Evolutionary conservation across 2,888 invertebrate genomes (phyloP).

Genomic region (Arctia plantaginis): DNA sequence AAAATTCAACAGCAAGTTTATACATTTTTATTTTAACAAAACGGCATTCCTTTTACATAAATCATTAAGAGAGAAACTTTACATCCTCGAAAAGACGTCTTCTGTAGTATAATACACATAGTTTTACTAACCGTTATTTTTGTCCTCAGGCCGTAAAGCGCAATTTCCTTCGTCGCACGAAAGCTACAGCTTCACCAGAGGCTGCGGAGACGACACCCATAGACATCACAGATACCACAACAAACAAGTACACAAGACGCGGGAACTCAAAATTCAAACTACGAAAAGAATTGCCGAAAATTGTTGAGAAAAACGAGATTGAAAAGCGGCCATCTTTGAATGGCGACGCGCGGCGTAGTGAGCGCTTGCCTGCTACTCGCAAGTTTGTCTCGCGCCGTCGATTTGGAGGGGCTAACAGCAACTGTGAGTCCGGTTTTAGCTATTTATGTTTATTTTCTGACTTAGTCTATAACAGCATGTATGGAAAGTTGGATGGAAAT

Average conservation of each 20-base stretch:
- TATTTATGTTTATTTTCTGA: conserved; percentile 46
- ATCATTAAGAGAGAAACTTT: conserved; percentile 12
- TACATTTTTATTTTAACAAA: conserved; percentile 12
- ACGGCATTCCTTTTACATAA: conserved; percentile 46
- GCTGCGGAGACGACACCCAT: conserved; percentile 61
- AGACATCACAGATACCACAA: conserved; percentile 64
- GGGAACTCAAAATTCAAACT: conserved; percentile 60
- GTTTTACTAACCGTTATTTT: conserved; percentile 44
- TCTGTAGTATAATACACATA: conserved; percentile 19
- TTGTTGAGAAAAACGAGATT: conserved; percentile 55
- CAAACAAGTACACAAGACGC: conserved; percentile 66
- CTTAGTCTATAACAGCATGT: conserved; percentile 41
- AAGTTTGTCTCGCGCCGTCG: conserved; percentile 71
- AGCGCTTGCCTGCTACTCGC: conserved; percentile 68
- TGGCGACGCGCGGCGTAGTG: conserved; percentile 71
- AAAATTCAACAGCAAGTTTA: not conserved
- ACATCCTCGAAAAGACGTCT: not conserved
- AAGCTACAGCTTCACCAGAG: conserved; percentile 73
- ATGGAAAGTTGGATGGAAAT: conserved; percentile 51
- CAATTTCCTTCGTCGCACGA: conserved; percentile 78
- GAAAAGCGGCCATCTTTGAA: conserved; percentile 71
- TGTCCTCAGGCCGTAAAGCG: conserved; percentile 70
- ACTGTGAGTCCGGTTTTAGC: conserved; percentile 76
- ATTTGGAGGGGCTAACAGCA: conserved; percentile 76
- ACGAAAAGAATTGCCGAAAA: conserved; percentile 63